Conservation (phyloP, 2,888 invertebrate genomes). For the Epinotia bilunana region DNA sequence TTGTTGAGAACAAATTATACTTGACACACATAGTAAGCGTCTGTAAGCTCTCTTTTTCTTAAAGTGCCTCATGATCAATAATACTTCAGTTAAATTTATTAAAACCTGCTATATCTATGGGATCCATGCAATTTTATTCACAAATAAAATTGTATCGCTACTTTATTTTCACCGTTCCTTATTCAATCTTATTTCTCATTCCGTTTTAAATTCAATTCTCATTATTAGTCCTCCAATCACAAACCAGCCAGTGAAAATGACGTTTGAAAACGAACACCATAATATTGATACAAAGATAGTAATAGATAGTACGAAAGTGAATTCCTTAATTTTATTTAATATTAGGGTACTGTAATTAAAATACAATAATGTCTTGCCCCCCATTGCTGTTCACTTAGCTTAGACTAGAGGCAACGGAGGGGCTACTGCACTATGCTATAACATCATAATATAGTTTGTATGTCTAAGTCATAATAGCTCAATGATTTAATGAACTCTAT, state of each 20-base stretch:
- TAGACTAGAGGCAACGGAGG: slow-evolving; percentile 50
- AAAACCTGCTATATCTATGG: neutral
- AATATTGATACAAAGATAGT: slow-evolving; percentile 75
- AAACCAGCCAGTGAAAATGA: slow-evolving; percentile 73
- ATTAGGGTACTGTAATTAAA: slow-evolving; percentile 65
- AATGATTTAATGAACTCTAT: slow-evolving; percentile 74
- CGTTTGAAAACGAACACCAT: slow-evolving; percentile 82
- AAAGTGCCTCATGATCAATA: too few relatives aligned
- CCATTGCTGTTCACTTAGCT: slow-evolving; percentile 57
- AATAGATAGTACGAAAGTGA: slow-evolving; percentile 68
- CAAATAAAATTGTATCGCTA: neutral
- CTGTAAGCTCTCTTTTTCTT: too few relatives aligned
- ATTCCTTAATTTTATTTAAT: slow-evolving; percentile 75
- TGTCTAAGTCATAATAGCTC: slow-evolving; percentile 75
- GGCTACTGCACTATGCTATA: slow-evolving; percentile 69
- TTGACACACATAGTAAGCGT: too few relatives aligned
- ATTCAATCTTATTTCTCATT: neutral
- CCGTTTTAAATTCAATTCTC: slow-evolving; percentile 30
- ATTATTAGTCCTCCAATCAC: slow-evolving; percentile 59
- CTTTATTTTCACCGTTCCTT: neutral
- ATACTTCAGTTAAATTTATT: neutral
- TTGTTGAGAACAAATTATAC: slow-evolving; percentile 47
- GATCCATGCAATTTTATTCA: neutral
- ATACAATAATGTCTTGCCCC: slow-evolving; percentile 76
- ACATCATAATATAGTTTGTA: slow-evolving; percentile 56